Base-by-base conservation (phyloP, 2,888 invertebrate species). In the Stomorhina lunata region DNA sequence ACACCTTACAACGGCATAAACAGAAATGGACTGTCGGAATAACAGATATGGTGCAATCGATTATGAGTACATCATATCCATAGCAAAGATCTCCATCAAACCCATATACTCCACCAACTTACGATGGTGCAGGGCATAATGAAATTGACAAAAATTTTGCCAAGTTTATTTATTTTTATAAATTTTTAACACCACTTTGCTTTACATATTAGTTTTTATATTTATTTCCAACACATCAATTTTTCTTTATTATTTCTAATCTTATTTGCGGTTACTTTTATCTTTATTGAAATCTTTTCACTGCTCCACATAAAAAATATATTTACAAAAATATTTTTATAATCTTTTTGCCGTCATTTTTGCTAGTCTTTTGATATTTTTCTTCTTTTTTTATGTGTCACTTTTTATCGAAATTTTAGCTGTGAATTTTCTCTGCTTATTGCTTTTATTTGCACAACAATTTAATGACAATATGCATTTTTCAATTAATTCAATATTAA, bases 311-410 rank as follows among this genome's bases (percentile, higher is more conserved):
- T n/a, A 50, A 17, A 59, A 57, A 4, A 29, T 59, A 50, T 57
- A 32, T 43, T 53, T 61, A 29, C 10, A 50, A 12, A 50, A 61
- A 61, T 27, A 63, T 27, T n/a, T 63, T 53, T 40, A 63, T 45
- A 65, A 55, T 43, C 15, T 45, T n/a, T n/a, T 65, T 32, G 22
- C 40, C n/a, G 50, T 53, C 20, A 37, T 73, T 43, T 68, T 43
- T 17, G 12, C 7, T 32, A 37, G 17, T 27, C 29, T 32, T 4
- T 2, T 10, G 25, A 15, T 6, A 9, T 4, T 40, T 71, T 25
- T 22, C 48, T 29, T 37, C 15, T 20, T 50, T 40, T 43, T 65
- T 50, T 63, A 50, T 69, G 40, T 69, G 61, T 78, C 61, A 69
- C 27, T 59, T 7, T 5, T 48, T 22, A 1, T 9, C 15, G 22